Conservation (phyloP, 2,797 vertebrate species). For the Chiloscyllium punctatum region DNA sequence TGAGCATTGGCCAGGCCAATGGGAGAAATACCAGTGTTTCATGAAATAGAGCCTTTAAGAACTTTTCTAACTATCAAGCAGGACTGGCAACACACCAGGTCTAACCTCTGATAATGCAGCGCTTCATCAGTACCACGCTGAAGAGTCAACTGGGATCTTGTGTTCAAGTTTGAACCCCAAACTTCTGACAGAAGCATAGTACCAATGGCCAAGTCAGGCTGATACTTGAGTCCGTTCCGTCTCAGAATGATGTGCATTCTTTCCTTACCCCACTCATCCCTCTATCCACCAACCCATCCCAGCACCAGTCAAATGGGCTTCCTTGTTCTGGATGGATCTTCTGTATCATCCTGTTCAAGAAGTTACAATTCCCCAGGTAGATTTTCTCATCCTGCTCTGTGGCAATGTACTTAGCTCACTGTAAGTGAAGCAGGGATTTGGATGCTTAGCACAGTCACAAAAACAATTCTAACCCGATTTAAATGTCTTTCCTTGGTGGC, state of each 20-base stretch:
- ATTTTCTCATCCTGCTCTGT: background rate
- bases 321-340: background rate
- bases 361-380: background rate
- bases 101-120: background rate
- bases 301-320: background rate
- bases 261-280: background rate
- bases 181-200: background rate
- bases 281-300: too few species aligned
- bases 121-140: background rate
- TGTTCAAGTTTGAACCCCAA: background rate
- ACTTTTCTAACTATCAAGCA: background rate
- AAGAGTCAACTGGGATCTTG: background rate
- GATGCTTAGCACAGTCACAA: background rate
- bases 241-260: background rate
- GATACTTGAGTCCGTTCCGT: background rate
- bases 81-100: background rate
- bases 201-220: background rate
- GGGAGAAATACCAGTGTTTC: background rate
- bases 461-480: background rate
- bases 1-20: background rate
- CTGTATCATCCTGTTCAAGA: background rate
- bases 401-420: background rate
- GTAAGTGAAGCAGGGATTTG: background rate
- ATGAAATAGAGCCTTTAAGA: background rate
- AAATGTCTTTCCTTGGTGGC: background rate